phyloP scores from a whole-genome alignment of 2,888 invertebrate genomes.

The Myopa tessellatipennis region DNA sequence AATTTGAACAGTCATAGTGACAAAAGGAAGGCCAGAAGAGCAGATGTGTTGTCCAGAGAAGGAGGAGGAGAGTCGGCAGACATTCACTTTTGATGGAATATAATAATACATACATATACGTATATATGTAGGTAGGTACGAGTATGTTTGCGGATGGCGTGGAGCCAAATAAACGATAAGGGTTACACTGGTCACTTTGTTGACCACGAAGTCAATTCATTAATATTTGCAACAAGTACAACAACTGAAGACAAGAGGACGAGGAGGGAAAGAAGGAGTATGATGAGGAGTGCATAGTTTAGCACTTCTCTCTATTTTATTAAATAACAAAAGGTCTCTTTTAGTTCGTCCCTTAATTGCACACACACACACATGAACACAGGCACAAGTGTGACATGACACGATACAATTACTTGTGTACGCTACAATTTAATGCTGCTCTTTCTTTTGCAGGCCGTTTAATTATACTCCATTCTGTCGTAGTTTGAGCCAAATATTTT shows the following conservation, averaged over 20 bases:
- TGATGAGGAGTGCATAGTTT: neutral
- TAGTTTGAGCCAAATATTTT: too few species aligned
- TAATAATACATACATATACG: neutral
- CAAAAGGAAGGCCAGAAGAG: neutral
- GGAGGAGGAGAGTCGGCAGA: neutral
- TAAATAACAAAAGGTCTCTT: neutral
- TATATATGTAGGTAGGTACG: too few species aligned
- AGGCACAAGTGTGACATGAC: too few species aligned
- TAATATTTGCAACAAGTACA: neutral
- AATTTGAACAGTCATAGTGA: neutral
- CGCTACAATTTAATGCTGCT: too few species aligned
- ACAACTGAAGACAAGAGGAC: neutral
- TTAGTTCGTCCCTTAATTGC: neutral
- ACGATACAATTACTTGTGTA: too few species aligned
- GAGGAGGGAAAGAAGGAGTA: neutral
- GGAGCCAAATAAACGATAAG: neutral
- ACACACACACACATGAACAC: too few species aligned
- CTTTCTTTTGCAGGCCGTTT: too few species aligned
- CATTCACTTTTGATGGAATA: neutral
- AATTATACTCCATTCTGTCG: too few species aligned
- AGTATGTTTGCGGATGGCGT: neutral
- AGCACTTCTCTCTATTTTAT: neutral
- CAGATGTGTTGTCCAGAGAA: too few species aligned
- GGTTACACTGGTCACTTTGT: neutral
- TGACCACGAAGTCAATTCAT: neutral